Evolutionary conservation across 35 echinoderm and acorn worm genomes (phyloP).

Genomic region (Diadema setosum): DNA sequence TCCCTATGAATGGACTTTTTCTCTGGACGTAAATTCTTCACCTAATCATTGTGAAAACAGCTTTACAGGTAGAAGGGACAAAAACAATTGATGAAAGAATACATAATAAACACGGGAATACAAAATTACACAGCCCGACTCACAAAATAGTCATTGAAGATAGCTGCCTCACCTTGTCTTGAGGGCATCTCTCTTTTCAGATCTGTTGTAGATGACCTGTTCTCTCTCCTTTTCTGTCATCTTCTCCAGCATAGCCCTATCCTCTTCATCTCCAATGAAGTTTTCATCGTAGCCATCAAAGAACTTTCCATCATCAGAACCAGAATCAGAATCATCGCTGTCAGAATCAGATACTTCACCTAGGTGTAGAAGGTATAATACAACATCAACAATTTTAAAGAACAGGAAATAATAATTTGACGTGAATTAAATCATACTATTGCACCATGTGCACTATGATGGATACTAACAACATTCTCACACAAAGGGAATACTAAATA

Average conservation of each 20-base stretch:
- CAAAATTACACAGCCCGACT: too few species aligned
- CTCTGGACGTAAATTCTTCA: too few species aligned
- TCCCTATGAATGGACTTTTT: too few species aligned
- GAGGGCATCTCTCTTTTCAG: slow-evolving; percentile 90
- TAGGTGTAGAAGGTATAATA: slow-evolving; percentile 4
- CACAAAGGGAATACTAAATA: too few species aligned
- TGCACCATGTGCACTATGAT: too few species aligned
- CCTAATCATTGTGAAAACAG: background rate
- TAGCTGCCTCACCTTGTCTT: slow-evolving; percentile 94
- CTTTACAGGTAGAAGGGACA: background rate
- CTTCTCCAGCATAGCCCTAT: slow-evolving; percentile 69
- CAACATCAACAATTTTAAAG: too few species aligned
- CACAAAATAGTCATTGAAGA: too few species aligned
- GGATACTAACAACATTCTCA: too few species aligned
- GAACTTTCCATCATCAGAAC: slow-evolving; percentile 67
- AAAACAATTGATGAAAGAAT: background rate
- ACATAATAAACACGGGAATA: too few species aligned
- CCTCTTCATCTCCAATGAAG: slow-evolving; percentile 90
- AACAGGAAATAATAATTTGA: too few species aligned
- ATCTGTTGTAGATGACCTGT: slow-evolving; percentile 87
- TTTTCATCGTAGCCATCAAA: slow-evolving; percentile 94
- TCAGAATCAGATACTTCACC: slow-evolving; percentile 96
- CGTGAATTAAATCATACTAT: too few species aligned
- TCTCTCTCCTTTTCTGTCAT: slow-evolving; percentile 98
- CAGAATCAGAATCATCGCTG: slow-evolving; percentile 44